Evolutionary conservation across 2,113 vertebrate species (phyloP).

Genomic region (Ageneiosus marmoratus): DNA sequence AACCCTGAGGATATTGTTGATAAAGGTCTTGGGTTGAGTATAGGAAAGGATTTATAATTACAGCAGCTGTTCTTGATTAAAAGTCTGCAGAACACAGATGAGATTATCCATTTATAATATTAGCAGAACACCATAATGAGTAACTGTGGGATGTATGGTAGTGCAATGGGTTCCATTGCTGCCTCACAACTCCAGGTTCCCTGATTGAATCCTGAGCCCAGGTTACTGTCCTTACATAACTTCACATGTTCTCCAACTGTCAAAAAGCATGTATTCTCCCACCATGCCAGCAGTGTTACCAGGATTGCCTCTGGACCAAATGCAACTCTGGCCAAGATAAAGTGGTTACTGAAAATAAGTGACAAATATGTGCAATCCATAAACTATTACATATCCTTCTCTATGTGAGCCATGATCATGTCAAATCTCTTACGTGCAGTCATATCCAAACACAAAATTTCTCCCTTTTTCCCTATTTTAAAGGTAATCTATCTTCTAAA

Average conservation of each 20-base stretch:
- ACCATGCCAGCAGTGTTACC: neutral
- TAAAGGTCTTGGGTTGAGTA: neutral
- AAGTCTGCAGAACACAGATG: neutral
- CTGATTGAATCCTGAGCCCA: neutral
- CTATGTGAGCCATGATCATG: neutral
- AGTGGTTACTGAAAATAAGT: neutral
- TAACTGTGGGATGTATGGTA: neutral
- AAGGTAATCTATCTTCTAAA: conserved; percentile 45
- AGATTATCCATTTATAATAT: neutral
- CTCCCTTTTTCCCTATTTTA: conserved; percentile 5
- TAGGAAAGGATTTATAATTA: neutral
- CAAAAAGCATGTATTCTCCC: neutral
- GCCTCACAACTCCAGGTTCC: neutral
- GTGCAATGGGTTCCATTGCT: neutral
- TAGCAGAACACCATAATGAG: neutral
- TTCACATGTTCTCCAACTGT: neutral
- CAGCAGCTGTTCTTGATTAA: neutral
- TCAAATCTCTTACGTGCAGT: neutral
- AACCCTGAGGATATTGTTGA: neutral
- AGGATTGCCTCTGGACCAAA: neutral
- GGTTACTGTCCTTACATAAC: neutral
- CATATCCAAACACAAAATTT: conserved; percentile 6
- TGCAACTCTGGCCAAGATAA: neutral
- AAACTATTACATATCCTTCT: neutral
- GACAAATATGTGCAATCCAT: neutral